Conservation (phyloP, 2,797 vertebrate genomes). For the Cyclopterus lumpus region DNA sequence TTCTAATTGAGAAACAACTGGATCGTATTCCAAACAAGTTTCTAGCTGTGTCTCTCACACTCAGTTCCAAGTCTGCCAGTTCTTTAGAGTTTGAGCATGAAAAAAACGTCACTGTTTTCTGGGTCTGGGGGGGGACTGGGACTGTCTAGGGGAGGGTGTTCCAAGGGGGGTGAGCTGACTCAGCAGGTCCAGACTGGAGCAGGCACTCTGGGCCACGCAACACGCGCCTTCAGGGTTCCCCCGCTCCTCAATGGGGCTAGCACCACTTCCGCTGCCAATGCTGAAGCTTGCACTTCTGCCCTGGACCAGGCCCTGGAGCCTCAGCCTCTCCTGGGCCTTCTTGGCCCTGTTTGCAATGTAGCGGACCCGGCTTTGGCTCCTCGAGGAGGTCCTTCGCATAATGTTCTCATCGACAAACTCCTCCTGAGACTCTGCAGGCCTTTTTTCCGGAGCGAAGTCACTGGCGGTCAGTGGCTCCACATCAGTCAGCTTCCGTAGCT, state of each 20-base stretch:
- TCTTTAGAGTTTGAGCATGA: conserved; percentile 85
- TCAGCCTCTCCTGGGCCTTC: conserved; percentile 91
- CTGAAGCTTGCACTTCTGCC: conserved; percentile 56
- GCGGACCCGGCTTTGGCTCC: conserved; percentile 93
- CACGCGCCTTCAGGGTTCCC: conserved; percentile 94
- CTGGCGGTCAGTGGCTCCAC: conserved; percentile 81
- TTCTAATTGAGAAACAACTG: conserved; percentile 26
- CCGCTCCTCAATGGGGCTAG: conserved; percentile 89
- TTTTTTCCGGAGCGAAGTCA: conserved; percentile 68
- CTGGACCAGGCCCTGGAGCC: conserved; percentile 82
- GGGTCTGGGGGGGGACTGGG: conserved; percentile 51
- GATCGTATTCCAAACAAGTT: conserved; percentile 42
- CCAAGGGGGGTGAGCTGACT: conserved; percentile 66
- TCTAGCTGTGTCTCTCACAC: conserved; percentile 51
- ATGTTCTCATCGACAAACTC: conserved; percentile 76
- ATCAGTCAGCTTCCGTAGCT: conserved; percentile 88
- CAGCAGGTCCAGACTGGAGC: conserved; percentile 78
- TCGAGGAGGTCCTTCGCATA: conserved; percentile 88
- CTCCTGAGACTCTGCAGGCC: conserved; percentile 25
- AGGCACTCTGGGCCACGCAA: conserved; percentile 84
- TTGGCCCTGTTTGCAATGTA: conserved; percentile 94
- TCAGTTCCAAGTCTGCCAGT: conserved; percentile 58
- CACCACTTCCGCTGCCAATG: conserved; percentile 30
- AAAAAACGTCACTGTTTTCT: conserved; percentile 85
- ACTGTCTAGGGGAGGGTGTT: conserved; percentile 60